Percentiles rank a stretch among this genome's conserved stretches.
Evolutionary conservation across 2,888 invertebrate genomes (phyloP).

Genomic region (Esperia sulphurella): DNA sequence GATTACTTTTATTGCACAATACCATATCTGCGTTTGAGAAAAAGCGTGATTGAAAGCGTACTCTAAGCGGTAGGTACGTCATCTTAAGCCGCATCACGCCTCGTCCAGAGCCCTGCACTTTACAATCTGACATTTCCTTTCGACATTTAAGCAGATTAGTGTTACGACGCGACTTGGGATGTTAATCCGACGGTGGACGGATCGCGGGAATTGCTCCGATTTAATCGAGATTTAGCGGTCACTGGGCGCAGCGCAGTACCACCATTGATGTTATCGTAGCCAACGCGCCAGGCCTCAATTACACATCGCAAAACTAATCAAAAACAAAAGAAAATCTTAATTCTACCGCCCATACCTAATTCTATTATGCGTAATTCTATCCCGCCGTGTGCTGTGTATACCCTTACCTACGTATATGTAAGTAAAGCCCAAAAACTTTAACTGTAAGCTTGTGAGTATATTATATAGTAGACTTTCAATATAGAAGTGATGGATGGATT

Average conservation of each 20-base stretch:
- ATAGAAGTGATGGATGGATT: conserved; percentile 21
- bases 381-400: no score
- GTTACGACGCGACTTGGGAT: conserved; percentile 69
- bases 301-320: not conserved
- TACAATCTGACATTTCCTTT: conserved; percentile 79
- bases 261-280: not conserved
- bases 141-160: conserved; percentile 78
- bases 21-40: conserved; percentile 15
- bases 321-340: not conserved
- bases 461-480: not conserved
- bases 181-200: conserved; percentile 74
- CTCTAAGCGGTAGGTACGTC: conserved; percentile 56
- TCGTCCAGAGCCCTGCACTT: conserved; percentile 61
- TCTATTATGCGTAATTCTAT: not conserved
- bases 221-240: conserved; percentile 67
- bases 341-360: not conserved
- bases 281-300: not conserved
- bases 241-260: conserved; percentile 27
- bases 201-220: conserved; percentile 70
- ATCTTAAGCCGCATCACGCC: conserved; percentile 62
- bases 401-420: no score
- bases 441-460: no score
- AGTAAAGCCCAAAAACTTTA: not conserved
- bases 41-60: conserved; percentile 38
- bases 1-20: conserved; percentile 6